Evolutionary conservation across 2,888 invertebrate species (phyloP).

Genomic region (Drosophila cognata): DNA sequence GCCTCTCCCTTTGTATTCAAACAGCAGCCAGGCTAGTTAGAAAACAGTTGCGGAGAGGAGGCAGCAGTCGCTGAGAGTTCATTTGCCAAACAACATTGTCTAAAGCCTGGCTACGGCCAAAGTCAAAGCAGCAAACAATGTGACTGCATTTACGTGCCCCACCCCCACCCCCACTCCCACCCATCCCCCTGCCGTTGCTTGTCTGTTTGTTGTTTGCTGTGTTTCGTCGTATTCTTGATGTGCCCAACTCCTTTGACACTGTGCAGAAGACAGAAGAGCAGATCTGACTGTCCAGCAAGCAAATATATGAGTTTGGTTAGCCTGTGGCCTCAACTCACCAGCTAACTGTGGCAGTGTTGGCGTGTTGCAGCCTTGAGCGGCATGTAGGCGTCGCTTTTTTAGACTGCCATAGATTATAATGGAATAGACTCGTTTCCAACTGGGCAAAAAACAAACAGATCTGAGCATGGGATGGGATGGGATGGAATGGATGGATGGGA

Average conservation of each 20-base stretch:
- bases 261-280: constrained; percentile 28
- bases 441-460: constrained; percentile 1
- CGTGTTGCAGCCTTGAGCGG: background rate
- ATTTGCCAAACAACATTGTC: constrained; percentile 60
- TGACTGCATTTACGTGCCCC: constrained; percentile 43
- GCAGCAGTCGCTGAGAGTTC: constrained; percentile 56
- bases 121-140: constrained; percentile 50
- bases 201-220: constrained; percentile 8
- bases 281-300: constrained; percentile 47
- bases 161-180: too few species aligned
- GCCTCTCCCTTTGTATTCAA: background rate
- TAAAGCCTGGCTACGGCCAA: constrained; percentile 18
- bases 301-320: constrained; percentile 62
- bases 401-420: constrained; percentile 24
- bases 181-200: background rate
- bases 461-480: background rate
- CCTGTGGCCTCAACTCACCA: constrained; percentile 47
- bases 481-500: background rate
- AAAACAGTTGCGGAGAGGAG: constrained; percentile 20
- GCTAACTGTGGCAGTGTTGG: background rate
- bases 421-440: constrained; percentile 24
- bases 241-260: constrained; percentile 56
- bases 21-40: constrained; percentile 45
- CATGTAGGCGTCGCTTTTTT: constrained; percentile 30
- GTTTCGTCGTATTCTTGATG: constrained; percentile 16